Evolutionary conservation across 2,797 vertebrate genomes (phyloP), one percentile per base, ranked within the genome.

Genomic region (Coilia nasus): DNA sequence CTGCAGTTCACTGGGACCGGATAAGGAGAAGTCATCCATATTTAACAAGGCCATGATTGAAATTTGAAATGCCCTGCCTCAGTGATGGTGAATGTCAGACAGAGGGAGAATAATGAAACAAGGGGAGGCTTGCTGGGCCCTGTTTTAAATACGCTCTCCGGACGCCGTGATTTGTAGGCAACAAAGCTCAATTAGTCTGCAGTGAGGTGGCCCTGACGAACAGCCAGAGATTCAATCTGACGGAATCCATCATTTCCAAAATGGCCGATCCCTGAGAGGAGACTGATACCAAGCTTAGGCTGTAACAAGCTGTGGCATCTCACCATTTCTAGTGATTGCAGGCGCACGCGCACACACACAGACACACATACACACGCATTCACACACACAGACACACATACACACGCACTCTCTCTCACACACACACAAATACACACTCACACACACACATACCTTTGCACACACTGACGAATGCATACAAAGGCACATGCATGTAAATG

Each of bases 31-130:
- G 86, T 91, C 92, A 95, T 95, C 93, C 94, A 96, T 95, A 94
- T 94, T 95, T 95, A 95, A 95, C 90, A 90, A 93, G 89, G 89
- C 88, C 86, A 89, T 94, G 93, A 95, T 94, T 93, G 93, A 95
- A 95, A 94, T 94, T 95, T 94, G 89, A 94, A 94, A 94, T 95
- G 93, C 91, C 92, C 93, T 90, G 92, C 91, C 91, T 91, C 89
- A 86, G 90, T 91, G 92, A 90, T 93, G 94, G 94, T 94, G 92
- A 92, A 91, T 93, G 93, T 93, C 91, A 91, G 89, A 86, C 85
- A 80, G 91, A 88, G 19, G 41, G 25, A 47, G 41, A 71, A 59
- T 50, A 80, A 57, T 35, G 84, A 82, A 62, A 82, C 57, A 44
- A 85, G 35, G 83, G 15, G 31, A 9, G 23, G 88, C 90, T 91